Base-by-base conservation (phyloP, 2,888 invertebrate species). In the Vesta saturnalis region DNA sequence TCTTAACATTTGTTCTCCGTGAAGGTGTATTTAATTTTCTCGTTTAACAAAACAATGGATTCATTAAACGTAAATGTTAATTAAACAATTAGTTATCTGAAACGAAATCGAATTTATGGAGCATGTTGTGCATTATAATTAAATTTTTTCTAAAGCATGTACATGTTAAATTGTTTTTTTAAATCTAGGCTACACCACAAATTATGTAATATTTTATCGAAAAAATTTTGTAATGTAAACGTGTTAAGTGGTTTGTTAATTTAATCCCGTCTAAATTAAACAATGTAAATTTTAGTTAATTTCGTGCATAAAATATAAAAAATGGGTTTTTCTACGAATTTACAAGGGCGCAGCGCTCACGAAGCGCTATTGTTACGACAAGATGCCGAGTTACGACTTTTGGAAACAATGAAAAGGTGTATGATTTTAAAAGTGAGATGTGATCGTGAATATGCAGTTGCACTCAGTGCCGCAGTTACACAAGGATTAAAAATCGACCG, bases 401-500 rank as follows among this genome's bases (percentile, higher is more conserved):
- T 97, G 87, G 97, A 97, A 81, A 92, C 92, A 72, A 95, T 97
- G 91, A 92, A 94, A 80, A 87, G 95, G 71, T 95, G 95, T 78
- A 88, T 97, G 65, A 89, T 91, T 75, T 90, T 92, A 75, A 94
- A 96, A 85, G 92, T 96, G 82, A 95, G 96, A 85, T 94, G 93
- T 80, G 97, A 97, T 83, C 89, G 94, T 75, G 96, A 97, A 80
- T 97, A 97, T 83, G 94, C 96, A 1, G 86, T 92, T 39, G 92
- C 94, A 10, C 88, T 97, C 64, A 89, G 90, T 64, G 89, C 92
- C n/a, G 91, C 94, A 19, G 93, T 94, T 47, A 87, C 89, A 60
- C 94, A 94, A 82, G 94, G 94, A 55, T 89, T 93, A 82, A 95
- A 95, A 85, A 90, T 93, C 82, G 94, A 95, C 84, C 88, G 91